Base-by-base conservation (phyloP, 1,140 invertebrate species). In the Gryllus bimaculatus region DNA sequence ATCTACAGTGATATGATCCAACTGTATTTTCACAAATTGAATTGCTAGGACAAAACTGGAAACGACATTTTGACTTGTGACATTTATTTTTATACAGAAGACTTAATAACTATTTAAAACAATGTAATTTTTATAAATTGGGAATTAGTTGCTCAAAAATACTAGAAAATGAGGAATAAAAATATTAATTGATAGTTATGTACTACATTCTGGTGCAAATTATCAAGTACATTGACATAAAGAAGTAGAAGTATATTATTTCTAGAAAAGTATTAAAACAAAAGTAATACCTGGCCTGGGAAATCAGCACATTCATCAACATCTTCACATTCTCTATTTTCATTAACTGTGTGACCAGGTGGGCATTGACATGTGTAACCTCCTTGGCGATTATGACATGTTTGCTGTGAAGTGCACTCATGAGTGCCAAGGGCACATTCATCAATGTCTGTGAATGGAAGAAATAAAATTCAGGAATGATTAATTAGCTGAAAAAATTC, bases 351-450 rank as follows among this genome's bases (percentile, higher is more conserved):
- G 83, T 91, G 89, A 8, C 94, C 95, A 0, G 84, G 80, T 0
- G 92, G 92, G 84, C 95, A 96, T 54, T 89, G 86, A 82, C 94
- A 96, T 0, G 90, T 86, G 82, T 94, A 95, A 6, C 92, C 92
- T 15, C 94, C 94, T 6, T 86, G 87, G 8, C 90, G 87, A 85
- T 96, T 96, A 75, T 90, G 89, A 82, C 95, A 96, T 3, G 88
- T 87, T 84, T 95, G 93, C n/a, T 89, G 87, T 0, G 87, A 84
- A 0, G 87, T 88, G 83, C 94, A 96, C 81, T 90, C 89, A 78
- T 93, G 91, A 73, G 75, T 78, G 8, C 74, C 76, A 18, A 47
- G 48, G 7, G 73, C 80, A 82, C 87, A 88, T 81, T 88, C 87
- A 81, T 88, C 86, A 73, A 86, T 83, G 81, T 85, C 86, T 85